These are phyloP conservation scores for Artemia sp. DNA, from an alignment of 2,888 invertebrate genomes.

Conservation along the genomic window DNA sequence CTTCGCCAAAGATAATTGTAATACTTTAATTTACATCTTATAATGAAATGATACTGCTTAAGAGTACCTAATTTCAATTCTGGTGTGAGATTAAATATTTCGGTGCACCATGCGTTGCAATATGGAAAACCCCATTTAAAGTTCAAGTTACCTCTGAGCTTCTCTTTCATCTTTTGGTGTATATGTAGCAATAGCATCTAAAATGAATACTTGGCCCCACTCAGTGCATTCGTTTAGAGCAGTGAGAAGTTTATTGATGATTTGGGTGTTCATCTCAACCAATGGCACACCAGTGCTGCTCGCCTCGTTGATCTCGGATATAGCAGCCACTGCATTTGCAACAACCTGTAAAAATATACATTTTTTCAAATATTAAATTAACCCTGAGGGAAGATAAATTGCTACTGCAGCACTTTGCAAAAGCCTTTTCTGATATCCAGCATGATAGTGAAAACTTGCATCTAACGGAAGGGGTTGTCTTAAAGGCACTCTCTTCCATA, in stretches of 20 bases:
- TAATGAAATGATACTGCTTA: no score
- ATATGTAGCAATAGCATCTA: slow-evolving; percentile 93
- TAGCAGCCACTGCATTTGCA: slow-evolving; percentile 94
- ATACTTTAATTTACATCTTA: no score
- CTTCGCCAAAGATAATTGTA: no score
- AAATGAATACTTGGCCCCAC: slow-evolving; percentile 95
- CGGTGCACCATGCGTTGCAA: background rate
- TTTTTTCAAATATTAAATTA: no score
- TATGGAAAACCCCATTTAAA: background rate
- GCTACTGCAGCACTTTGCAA: no score
- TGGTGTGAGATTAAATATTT: background rate
- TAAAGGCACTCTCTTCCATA: no score
- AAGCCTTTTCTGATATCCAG: no score
- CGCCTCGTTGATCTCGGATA: slow-evolving; percentile 95
- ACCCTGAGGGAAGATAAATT: no score
- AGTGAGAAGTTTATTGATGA: slow-evolving; percentile 91
- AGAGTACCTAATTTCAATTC: no score
- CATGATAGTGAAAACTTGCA: no score
- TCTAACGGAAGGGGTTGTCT: no score
- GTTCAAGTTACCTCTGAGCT: slow-evolving; percentile 52
- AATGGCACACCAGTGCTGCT: slow-evolving; percentile 84
- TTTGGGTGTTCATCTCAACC: slow-evolving; percentile 90
- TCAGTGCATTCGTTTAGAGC: slow-evolving; percentile 98
- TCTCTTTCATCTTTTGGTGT: slow-evolving; percentile 90
- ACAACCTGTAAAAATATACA: slow-evolving; percentile 44